phyloP scores from a whole-genome alignment of 2,888 invertebrate species.

The Andrena haemorrhoa region DNA sequence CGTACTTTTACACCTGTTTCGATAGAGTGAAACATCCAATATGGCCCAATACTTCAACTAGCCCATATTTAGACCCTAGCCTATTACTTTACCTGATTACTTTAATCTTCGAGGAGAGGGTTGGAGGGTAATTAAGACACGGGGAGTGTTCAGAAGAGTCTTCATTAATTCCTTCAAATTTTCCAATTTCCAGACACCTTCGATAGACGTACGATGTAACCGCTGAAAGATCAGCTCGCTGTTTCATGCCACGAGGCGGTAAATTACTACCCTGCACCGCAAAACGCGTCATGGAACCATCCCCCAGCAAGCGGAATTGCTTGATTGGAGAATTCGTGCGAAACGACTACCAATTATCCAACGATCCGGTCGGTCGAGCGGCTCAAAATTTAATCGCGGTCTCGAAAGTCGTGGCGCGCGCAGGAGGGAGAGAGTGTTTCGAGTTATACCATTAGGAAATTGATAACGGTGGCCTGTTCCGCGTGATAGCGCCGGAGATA shows the following conservation, averaged over 20 bases:
- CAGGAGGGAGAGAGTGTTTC: not conserved
- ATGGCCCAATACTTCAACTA: no score
- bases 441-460: slow-evolving; percentile 21
- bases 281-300: slow-evolving; percentile 11
- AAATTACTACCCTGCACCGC: slow-evolving; percentile 33
- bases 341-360: slow-evolving; percentile 41
- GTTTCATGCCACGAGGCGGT: slow-evolving; percentile 33
- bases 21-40: no score
- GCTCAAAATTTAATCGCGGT: slow-evolving; percentile 22
- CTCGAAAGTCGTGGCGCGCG: slow-evolving; percentile 1
- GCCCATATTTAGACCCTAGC: no score
- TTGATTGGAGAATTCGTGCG: slow-evolving; percentile 37
- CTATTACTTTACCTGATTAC: no score
- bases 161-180: no score
- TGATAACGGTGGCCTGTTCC: slow-evolving; percentile 19
- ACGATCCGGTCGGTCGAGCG: slow-evolving; percentile 21
- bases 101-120: not conserved
- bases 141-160: no score
- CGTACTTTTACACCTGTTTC: no score
- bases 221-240: not conserved
- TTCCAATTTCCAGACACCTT: no score
- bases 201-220: no score
- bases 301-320: slow-evolving; percentile 31
- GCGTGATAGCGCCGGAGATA: not conserved
- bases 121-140: not conserved